Evolutionary conservation across 1,140 invertebrate genomes (phyloP), one percentile per base, ranked within the genome.

Genomic region (Camponotus pennsylvanicus): DNA sequence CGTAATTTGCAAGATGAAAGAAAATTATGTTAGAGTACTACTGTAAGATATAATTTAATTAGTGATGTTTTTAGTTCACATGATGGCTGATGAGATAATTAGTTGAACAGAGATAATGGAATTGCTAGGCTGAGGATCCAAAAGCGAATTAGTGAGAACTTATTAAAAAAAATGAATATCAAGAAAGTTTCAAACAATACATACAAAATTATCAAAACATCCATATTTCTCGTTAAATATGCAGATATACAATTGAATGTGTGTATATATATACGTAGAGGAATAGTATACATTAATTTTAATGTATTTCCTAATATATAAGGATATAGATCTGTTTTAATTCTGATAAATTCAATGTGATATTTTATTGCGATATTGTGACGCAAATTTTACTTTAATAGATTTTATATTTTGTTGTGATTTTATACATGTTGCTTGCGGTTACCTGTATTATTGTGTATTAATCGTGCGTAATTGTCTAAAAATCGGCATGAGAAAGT

Each of bases 201-300:
- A 21, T 21, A 52, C 18, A 70, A 40, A 82, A 32, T 37, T 79
- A 78, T 52, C 66, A 69, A 82, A 89, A 83, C 32, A 66, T 78
- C 32, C 66, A 21, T 89, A 89, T 89, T 52, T 52, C 59, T 89
- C 59, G 70, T 55, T 78, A 78, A 86, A 45, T 40, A 55, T 57
- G 61, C 52, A 83, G 73, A 40, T 83, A 86, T 45, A 89, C 11
- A 21, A 76, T n/a, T 80, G 69, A 4, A 80, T 86, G 4, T 52
- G 15, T 52, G 5, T 52, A 1, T 52, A 15, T 52, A 18, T 52
- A 52, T 18, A 5, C 9, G 18, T 52, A 88, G 45, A 13, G 11
- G n/a, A 63, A 52, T 52, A 52, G 5, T 18, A 73, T 71, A 76
- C 78, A 77, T 89, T 89, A 86, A 86, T 89, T 87, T 6, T 40